phyloP scores from a whole-genome alignment of 2,888 invertebrate genomes.

The Epistrophe grossulariae region DNA sequence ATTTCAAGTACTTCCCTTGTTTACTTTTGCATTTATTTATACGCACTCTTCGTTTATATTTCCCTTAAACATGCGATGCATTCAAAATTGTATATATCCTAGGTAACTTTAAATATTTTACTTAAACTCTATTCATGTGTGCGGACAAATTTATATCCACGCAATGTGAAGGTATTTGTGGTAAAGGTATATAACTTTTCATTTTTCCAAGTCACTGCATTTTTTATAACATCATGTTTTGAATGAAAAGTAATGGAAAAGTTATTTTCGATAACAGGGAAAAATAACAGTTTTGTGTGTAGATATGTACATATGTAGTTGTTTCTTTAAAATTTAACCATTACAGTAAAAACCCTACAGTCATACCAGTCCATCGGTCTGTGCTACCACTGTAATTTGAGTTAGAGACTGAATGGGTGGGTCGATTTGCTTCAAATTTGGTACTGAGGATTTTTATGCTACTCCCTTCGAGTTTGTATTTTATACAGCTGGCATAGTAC shows the following conservation, averaged over 20 bases:
- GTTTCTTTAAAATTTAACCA: background rate
- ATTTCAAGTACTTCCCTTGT: background rate
- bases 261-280: background rate
- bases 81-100: background rate
- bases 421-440: too few species aligned
- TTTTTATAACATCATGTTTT: background rate
- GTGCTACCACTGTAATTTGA: too few species aligned
- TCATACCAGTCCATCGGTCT: too few species aligned
- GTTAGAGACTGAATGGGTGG: too few species aligned
- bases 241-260: constrained; percentile 8
- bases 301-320: background rate
- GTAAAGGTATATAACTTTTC: background rate
- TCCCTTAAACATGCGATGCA: background rate
- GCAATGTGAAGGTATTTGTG: background rate
- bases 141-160: background rate
- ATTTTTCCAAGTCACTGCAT: constrained; percentile 11
- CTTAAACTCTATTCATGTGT: background rate
- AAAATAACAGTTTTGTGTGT: constrained; percentile 1
- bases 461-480: too few species aligned
- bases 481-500: too few species aligned
- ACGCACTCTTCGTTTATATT: background rate
- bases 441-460: too few species aligned
- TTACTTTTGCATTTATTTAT: background rate
- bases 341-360: background rate
- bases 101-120: background rate